Evolutionary conservation across 2,113 vertebrate genomes (phyloP).

Genomic region (Phyllopteryx taeniolatus): DNA sequence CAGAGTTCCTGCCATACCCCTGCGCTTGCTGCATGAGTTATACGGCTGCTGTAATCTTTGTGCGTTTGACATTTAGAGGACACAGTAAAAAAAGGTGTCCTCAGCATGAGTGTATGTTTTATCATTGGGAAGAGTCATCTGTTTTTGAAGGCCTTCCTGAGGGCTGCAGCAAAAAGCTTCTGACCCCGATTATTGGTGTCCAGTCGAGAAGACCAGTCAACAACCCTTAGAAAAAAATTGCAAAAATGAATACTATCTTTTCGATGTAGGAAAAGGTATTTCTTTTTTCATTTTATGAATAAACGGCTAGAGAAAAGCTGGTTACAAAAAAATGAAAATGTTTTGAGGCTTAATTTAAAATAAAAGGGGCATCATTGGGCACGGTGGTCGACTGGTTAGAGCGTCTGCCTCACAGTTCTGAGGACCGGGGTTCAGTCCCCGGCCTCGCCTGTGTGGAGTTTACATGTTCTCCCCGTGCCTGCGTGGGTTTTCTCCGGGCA

Average conservation of each 20-base stretch:
- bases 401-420: too few relatives aligned
- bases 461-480: too few relatives aligned
- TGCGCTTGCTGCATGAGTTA: slow-evolving; percentile 58
- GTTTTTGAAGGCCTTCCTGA: slow-evolving; percentile 65
- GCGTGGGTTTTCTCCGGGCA: too few relatives aligned
- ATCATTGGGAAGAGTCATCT: slow-evolving; percentile 54
- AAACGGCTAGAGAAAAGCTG: background rate
- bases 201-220: slow-evolving; percentile 34
- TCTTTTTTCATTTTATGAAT: background rate
- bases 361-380: background rate
- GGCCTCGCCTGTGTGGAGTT: too few relatives aligned
- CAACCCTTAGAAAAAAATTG: background rate
- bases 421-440: too few relatives aligned
- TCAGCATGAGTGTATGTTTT: slow-evolving; percentile 60
- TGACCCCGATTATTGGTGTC: slow-evolving; percentile 66
- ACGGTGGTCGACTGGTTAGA: too few relatives aligned
- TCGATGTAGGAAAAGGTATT: background rate
- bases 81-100: slow-evolving; percentile 47
- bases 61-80: slow-evolving; percentile 62
- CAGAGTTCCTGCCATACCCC: slow-evolving; percentile 44
- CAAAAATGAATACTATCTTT: background rate
- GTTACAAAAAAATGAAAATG: background rate
- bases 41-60: slow-evolving; percentile 43
- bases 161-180: slow-evolving; percentile 56
- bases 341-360: background rate